phyloP scores from a whole-genome alignment of 2,888 invertebrate genomes.

The Brachyopa scutellaris region DNA sequence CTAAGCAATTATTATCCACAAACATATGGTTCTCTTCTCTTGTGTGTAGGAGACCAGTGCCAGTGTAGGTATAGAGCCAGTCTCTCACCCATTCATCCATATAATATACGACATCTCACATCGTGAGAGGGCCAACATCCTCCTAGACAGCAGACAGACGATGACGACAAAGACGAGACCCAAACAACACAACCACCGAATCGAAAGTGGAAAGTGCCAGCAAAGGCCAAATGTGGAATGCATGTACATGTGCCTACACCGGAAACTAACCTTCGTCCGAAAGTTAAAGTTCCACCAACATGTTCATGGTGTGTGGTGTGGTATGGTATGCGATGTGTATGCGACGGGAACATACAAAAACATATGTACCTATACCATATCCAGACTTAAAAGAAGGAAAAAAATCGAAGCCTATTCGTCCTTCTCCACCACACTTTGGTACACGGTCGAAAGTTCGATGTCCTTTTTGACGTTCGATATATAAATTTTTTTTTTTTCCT shows the following conservation, averaged over 20 bases:
- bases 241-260: conserved; percentile 60
- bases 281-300: conserved; percentile 57
- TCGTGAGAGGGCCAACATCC: conserved; percentile 25
- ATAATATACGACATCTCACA: conserved; percentile 13
- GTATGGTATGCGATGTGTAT: conserved; percentile 23
- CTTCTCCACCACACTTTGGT: not conserved
- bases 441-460: conserved; percentile 66
- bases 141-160: conserved; percentile 58
- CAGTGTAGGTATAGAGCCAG: not conserved
- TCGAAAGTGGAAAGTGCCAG: conserved; percentile 55
- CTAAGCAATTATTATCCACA: conserved; percentile 5
- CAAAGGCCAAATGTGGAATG: conserved; percentile 54
- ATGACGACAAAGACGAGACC: conserved; percentile 24
- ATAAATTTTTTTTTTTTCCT: conserved; percentile 18
- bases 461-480: conserved; percentile 65
- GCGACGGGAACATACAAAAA: conserved; percentile 2
- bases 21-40: not conserved
- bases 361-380: conserved; percentile 8
- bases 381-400: conserved; percentile 35
- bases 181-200: conserved; percentile 49
- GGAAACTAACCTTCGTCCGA: conserved; percentile 70
- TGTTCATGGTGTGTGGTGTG: no score
- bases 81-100: conserved; percentile 11
- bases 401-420: conserved; percentile 59
- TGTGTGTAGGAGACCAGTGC: not conserved